Base-by-base conservation (phyloP, 35 echinoderm and acorn worm genomes). In the Ptychodera flava region DNA sequence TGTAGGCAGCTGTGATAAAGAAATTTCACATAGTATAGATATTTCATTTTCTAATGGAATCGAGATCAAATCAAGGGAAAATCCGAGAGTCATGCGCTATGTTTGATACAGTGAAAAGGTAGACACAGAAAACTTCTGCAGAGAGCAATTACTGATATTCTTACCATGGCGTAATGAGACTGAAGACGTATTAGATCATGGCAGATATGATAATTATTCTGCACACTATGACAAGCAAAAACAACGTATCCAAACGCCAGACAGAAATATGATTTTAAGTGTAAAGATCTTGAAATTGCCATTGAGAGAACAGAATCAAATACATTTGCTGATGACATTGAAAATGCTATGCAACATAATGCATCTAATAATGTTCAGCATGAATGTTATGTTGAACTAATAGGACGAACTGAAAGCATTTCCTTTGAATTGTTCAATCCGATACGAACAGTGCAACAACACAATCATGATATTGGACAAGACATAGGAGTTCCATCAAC, bases 101-200 rank as follows among this genome's bases (percentile, higher is more conserved):
- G 88, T 89, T 1, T 76, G 81, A 33, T 89, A 76, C 82, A 84
- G 77, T 34, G 33, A 35, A 31, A 15, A 90, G 29, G 27, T 33
- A 30, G 81, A 90, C 34, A 1, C n/a, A n/a, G 90, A 91, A 84
- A 91, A 91, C 33, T 91, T 28, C 31, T 91, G 35, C 79, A 87
- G 85, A 38, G 90, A 81, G 81, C 84, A 91, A 82, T 27, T 91
- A 33, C 53, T 91, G 85, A 30, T 91, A 10, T 91, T 81, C 36
- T 16, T 52, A 16, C 90, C 90, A 34, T 91, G 90, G 90, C 33
- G 85, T 35, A 45, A 29, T 36, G 88, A 90, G 37, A 78, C 37
- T 37, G 77, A 76, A 64, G 45, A 64, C 22, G 6, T 64, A 22
- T 64, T 64, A 64, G 45, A 22, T 64, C 6, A 64, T 64, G 45